Conservation (phyloP, 2,888 invertebrate species). For the Heliothis peltigera region DNA sequence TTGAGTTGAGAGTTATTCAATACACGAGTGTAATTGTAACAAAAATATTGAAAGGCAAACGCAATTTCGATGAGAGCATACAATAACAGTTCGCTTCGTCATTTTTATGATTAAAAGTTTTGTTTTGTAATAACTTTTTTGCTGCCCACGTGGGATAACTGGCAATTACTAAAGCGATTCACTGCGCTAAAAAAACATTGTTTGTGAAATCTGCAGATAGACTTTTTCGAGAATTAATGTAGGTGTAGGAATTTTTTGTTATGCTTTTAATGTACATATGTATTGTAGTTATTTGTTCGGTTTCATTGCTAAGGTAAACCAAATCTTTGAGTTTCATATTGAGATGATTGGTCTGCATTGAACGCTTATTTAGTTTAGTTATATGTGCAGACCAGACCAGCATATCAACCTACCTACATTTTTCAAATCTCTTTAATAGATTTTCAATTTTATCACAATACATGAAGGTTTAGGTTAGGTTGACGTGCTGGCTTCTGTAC, state of each 20-base stretch:
- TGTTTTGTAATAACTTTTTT: constrained; percentile 31
- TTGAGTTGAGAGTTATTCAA: constrained; percentile 18
- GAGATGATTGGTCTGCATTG: too few species aligned
- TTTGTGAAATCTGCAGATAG: not conserved
- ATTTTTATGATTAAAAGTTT: constrained; percentile 13
- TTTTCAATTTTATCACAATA: too few species aligned
- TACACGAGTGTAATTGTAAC: constrained; percentile 14
- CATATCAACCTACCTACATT: too few species aligned
- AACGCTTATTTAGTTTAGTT: too few species aligned
- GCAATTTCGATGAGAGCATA: constrained; percentile 12
- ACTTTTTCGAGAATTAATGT: not conserved
- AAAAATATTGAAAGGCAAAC: constrained; percentile 23
- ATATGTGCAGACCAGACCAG: too few species aligned
- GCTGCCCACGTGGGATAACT: constrained; percentile 9
- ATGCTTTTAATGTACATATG: too few species aligned
- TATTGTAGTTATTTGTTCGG: too few species aligned
- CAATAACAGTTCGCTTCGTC: constrained; percentile 15
- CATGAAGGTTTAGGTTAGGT: too few species aligned
- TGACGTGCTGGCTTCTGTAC: too few species aligned
- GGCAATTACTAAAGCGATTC: constrained; percentile 12
- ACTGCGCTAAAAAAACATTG: constrained; percentile 24
- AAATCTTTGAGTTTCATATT: too few species aligned
- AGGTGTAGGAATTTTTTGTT: not conserved
- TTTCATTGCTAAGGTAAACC: too few species aligned
- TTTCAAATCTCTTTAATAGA: too few species aligned